These are phyloP conservation scores for Lithosia quadra DNA, from an alignment of 2,888 invertebrate species.

Conservation along the genomic window DNA sequence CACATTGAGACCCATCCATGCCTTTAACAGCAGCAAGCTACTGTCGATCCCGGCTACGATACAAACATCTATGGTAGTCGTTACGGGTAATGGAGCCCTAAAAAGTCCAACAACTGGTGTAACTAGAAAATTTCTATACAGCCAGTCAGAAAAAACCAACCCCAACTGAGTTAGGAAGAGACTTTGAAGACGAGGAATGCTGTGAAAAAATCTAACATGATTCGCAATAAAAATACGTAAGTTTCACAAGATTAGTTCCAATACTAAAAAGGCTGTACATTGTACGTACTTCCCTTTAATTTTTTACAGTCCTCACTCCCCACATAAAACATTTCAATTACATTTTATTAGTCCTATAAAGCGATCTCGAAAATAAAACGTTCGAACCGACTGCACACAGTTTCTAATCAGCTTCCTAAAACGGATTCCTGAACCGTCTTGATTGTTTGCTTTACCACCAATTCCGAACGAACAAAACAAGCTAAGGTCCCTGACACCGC, in stretches of 20 bases:
- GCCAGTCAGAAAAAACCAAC: too few relatives aligned
- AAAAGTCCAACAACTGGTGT: too few relatives aligned
- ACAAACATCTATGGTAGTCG: too few relatives aligned
- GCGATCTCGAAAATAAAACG: not conserved
- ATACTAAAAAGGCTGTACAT: not conserved
- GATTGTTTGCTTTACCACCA: conserved; percentile 28
- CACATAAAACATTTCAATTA: not conserved
- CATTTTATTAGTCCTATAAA: not conserved
- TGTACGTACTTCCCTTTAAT: not conserved
- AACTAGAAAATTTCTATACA: too few relatives aligned
- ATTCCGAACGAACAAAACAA: conserved; percentile 19
- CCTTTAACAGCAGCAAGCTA: too few relatives aligned
- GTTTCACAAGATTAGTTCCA: not conserved
- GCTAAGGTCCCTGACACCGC: conserved; percentile 54
- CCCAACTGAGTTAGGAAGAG: too few relatives aligned
- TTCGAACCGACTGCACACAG: not conserved
- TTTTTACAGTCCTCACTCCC: not conserved
- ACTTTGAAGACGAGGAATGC: too few relatives aligned
- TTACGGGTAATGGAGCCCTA: too few relatives aligned
- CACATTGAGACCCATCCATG: too few relatives aligned
- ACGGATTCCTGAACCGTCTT: conserved; percentile 5
- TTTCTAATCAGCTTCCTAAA: conserved; percentile 11
- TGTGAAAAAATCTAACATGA: too few relatives aligned
- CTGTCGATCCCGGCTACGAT: too few relatives aligned
- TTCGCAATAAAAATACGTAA: too few relatives aligned